Base-by-base conservation (phyloP, 2,797 vertebrate genomes). In the Sebastes umbrosus region DNA sequence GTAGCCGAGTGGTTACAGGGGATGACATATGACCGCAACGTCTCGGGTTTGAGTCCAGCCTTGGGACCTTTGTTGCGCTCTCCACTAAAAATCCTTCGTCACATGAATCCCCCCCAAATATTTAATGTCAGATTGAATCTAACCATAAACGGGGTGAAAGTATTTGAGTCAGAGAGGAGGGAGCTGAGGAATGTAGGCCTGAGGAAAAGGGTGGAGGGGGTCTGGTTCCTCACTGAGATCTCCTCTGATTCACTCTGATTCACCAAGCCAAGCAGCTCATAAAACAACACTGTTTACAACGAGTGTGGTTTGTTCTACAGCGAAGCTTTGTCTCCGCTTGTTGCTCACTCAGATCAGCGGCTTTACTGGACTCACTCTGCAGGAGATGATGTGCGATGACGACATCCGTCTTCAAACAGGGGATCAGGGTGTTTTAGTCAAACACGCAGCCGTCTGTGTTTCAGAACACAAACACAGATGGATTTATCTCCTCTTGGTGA, bases 211-310 rank as follows among this genome's bases (percentile, higher is more conserved):
- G 36, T 36, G 36, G 36, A 0, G 14, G 71, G 34, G 59, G 70
- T 50, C 3, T 64, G 69, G 4, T 69, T 77, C 76, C 87, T 77
- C 76, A 16, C 39, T 6, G 22, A 52, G 24, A 46, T 50, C 8
- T 70, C 7, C 12, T 29, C 60, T 90, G 89, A 90, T 79, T 91
- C 84, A 85, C 58, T 64, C n/a, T 87, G 91, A 94, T 77, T 93
- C 91, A 90, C 69, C 0, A 0, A 29, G 22, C 62, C 57, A 22
- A 68, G 25, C 46, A n/a, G 73, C 73, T 84, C 27, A 16, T 85
- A 79, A 87, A 92, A 83, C 25, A 1, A 81, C n/a, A 0, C 14
- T 3, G 46, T 78, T 83, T 55, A 87, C 83, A 79, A 9, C 5
- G 55, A 31, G 20, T 0, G 34, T 0, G 34, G 67, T 25, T 83